Evolutionary conservation across 1,140 invertebrate genomes (phyloP).

Genomic region (Drosophila tani): DNA sequence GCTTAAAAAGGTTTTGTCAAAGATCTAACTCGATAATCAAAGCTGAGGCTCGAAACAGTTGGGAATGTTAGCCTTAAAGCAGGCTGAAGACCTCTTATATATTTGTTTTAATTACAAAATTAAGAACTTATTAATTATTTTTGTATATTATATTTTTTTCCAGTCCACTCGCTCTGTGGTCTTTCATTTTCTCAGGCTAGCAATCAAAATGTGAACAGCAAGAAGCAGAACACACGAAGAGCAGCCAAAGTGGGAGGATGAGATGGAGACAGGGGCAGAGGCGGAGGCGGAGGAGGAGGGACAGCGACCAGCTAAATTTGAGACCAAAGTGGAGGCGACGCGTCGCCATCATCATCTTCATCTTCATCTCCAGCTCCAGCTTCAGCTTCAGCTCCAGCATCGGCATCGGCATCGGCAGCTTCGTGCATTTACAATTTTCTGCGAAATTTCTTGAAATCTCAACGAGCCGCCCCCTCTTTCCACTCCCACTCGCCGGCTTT

Average conservation of each 20-base stretch:
- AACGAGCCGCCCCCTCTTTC: constrained; percentile 50
- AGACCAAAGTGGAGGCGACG: constrained; percentile 70
- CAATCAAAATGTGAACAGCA: constrained; percentile 57
- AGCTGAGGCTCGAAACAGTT: not conserved
- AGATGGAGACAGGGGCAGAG: not conserved
- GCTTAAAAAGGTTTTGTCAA: not conserved
- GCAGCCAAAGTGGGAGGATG: constrained; percentile 1
- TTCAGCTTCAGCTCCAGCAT: constrained; percentile 3
- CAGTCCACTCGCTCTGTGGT: constrained; percentile 40
- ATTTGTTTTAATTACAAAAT: not conserved
- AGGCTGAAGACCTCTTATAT: not conserved
- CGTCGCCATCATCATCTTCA: constrained; percentile 53
- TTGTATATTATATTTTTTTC: not conserved
- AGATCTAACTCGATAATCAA: rapidly evolving
- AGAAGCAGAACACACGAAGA: constrained; percentile 15
- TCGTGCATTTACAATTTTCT: constrained; percentile 83
- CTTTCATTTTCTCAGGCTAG: constrained; percentile 72
- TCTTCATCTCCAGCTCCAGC: constrained; percentile 16
- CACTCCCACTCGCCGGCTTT: constrained; percentile 22
- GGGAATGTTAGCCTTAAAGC: too few relatives aligned
- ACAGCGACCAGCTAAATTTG: constrained; percentile 61
- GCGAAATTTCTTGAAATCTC: constrained; percentile 80
- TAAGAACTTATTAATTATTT: not conserved
- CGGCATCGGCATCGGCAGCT: constrained; percentile 33
- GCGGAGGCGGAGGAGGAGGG: constrained; percentile 9